These are phyloP conservation scores for Hirtodrosophila histrioides DNA, from an alignment of 2,888 invertebrate species.

Conservation along the genomic window DNA sequence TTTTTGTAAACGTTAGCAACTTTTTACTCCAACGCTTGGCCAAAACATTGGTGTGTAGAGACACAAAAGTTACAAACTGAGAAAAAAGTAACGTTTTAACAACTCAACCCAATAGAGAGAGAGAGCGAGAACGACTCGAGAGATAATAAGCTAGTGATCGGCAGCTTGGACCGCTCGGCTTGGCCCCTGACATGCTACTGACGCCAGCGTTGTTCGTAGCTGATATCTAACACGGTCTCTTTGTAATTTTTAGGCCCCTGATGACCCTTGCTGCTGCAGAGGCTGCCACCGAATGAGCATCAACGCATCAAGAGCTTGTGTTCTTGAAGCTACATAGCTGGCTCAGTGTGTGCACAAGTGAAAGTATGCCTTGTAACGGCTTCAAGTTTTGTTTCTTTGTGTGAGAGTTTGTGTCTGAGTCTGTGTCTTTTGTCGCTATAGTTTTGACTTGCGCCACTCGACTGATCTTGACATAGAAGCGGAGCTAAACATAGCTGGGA, in stretches of 20 bases:
- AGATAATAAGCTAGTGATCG: conserved; percentile 7
- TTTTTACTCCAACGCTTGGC: conserved; percentile 7
- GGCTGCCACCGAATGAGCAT: conserved; percentile 34
- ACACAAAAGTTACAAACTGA: conserved; percentile 16
- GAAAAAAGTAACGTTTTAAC: too few relatives aligned
- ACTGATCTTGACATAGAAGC: conserved; percentile 73
- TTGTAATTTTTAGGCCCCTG: conserved; percentile 2
- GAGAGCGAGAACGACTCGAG: not conserved
- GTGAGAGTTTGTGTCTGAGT: conserved; percentile 4
- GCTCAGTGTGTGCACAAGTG: conserved; percentile 71
- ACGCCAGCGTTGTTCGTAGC: conserved; percentile 37
- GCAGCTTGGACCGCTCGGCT: conserved; percentile 58
- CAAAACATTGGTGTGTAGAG: conserved; percentile 7
- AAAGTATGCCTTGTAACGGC: conserved; percentile 68
- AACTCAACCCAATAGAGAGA: not conserved
- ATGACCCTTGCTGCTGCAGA: conserved; percentile 42
- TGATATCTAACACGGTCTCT: conserved; percentile 19
- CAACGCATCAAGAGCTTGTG: conserved; percentile 9
- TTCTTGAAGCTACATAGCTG: conserved; percentile 34
- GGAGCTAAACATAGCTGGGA: conserved; percentile 2
- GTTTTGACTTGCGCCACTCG: conserved; percentile 23
- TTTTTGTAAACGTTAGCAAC: not conserved
- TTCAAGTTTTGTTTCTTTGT: conserved; percentile 16
- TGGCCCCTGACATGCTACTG: conserved; percentile 78
- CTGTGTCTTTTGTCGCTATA: conserved; percentile 24